Percentiles rank a stretch among this genome's conserved stretches.
Conservation (phyloP, 2,888 invertebrate genomes). For the Kryphioiulus occultus region DNA sequence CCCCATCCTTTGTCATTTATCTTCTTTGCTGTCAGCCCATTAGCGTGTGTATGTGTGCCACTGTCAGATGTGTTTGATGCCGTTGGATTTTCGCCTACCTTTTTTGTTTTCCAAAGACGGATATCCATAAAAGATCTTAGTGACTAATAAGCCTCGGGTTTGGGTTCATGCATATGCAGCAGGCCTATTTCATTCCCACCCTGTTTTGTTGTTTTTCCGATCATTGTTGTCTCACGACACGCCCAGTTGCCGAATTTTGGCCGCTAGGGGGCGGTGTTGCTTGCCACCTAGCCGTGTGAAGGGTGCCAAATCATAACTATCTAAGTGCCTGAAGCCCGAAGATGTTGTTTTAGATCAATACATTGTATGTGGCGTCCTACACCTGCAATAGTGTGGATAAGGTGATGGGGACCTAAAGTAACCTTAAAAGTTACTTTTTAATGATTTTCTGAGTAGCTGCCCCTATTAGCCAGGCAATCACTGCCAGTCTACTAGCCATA, state of each 20-base stretch:
- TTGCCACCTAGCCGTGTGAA: too few species aligned
- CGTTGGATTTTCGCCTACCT: not conserved
- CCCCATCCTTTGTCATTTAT: slow-evolving; percentile 35
- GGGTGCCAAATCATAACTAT: too few species aligned
- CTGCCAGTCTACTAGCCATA: too few species aligned
- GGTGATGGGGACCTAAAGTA: too few species aligned
- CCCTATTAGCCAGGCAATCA: too few species aligned
- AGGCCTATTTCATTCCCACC: not conserved
- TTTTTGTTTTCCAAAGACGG: not conserved
- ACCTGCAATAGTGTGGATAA: too few species aligned
- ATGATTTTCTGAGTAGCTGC: too few species aligned
- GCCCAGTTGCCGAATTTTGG: not conserved
- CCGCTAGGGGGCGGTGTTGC: not conserved
- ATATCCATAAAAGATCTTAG: slow-evolving; percentile 31
- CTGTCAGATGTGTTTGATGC: slow-evolving; percentile 18
- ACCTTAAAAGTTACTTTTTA: too few species aligned
- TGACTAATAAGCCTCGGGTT: slow-evolving; percentile 19
- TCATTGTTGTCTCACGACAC: not conserved
- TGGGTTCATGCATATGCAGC: not conserved
- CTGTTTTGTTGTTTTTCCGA: not conserved
- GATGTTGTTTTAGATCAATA: too few species aligned
- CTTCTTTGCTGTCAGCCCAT: slow-evolving; percentile 35
- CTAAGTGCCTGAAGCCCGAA: too few species aligned
- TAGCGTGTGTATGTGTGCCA: slow-evolving; percentile 29
- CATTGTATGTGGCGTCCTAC: too few species aligned